Evolutionary conservation across 2,797 vertebrate species (phyloP), one percentile per base, ranked within the genome.

Genomic region (Helarctos malayanus): DNA sequence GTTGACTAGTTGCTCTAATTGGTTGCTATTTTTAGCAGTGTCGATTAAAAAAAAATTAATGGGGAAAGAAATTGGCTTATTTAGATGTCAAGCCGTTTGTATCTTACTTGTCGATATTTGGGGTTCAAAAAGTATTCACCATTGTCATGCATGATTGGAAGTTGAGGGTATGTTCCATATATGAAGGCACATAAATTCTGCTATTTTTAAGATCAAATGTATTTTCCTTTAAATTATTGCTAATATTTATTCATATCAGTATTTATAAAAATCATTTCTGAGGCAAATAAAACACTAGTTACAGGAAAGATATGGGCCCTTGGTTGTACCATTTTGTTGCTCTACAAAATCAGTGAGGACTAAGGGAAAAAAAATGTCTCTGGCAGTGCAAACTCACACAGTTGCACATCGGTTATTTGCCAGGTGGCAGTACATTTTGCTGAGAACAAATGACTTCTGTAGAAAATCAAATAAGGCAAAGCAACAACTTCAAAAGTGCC

Each of bases 401-500:
- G 23, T 68, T 68, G 18, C 61, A 83, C 25, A 75, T 92, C 1
- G 0, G 49, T 92, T 94, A 75, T 49, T 92, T 97, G 27, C 79
- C n/a, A 65, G 56, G 35, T 89, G 41, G 94, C 25, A 61, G 75
- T 78, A 88, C 4, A 75, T 93, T 95, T 97, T 94, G 21, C 56
- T 63, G 59, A 83, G 79, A 85, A 96, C 18, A 94, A 80, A 84
- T 54, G 65, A 73, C 71, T 94, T 94, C 23, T 85, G 59, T 69
- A 90, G 65, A 88, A 95, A 97, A 95, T 95, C 71, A 95, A 97
- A 75, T 47, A 94, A 91, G 41, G 2, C 59, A 81, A 96, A 29
- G 47, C n/a, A 95, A 89, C 32, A 83, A 49, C 54, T 92, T 68
- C 73, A 75, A 93, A 88, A 81, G 12, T 56, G 15, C 11, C 89